These are phyloP conservation scores for Pentalonia nigronervosa DNA, from an alignment of 1,140 invertebrate species.

Conservation along the genomic window DNA sequence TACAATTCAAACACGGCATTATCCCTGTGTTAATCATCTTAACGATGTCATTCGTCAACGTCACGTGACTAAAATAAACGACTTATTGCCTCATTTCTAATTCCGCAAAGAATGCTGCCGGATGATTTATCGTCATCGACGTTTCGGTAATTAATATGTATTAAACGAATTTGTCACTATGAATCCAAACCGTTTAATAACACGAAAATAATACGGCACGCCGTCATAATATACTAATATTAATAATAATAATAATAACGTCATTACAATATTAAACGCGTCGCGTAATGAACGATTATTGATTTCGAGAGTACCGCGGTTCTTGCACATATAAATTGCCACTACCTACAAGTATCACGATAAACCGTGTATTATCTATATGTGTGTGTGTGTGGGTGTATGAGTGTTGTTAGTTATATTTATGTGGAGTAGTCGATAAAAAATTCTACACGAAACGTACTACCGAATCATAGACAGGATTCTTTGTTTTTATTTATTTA, in stretches of 20 bases:
- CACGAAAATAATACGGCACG: neutral
- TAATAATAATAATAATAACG: neutral
- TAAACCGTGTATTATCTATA: neutral
- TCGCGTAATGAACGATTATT: neutral
- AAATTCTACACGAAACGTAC: neutral
- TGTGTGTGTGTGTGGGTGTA: too few species aligned
- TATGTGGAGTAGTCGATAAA: neutral
- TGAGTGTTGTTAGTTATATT: neutral
- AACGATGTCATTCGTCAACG: slow-evolving; percentile 16
- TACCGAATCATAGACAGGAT: neutral
- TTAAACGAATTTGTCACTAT: neutral
- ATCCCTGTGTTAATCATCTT: slow-evolving; percentile 8
- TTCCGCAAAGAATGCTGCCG: neutral
- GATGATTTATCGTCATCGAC: slow-evolving; percentile 10
- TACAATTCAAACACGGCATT: neutral
- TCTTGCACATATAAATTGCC: neutral
- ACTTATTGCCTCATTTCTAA: slow-evolving; percentile 20
- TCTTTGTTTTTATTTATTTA: too few species aligned
- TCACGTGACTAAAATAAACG: neutral
- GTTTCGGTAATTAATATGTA: slow-evolving; percentile 14
- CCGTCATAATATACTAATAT: too few species aligned
- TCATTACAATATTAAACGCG: neutral
- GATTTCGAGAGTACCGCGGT: neutral
- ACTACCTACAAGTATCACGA: neutral
- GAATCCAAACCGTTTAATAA: neutral